Base-by-base conservation (phyloP, 2,113 vertebrate genomes). In the Campylomormyrus numenius region DNA sequence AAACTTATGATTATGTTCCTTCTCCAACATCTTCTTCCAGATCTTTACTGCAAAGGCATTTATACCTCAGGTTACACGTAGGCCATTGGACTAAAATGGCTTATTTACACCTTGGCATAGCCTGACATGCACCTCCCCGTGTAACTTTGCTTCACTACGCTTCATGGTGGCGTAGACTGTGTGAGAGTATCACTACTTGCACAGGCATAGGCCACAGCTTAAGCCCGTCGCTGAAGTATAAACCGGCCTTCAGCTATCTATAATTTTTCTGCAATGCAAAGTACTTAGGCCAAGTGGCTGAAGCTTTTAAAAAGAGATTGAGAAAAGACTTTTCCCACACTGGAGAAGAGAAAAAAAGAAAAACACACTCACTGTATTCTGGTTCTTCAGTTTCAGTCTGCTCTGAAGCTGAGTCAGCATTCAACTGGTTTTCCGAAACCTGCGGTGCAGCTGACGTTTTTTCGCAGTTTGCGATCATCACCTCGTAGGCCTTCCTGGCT, bases 401-500 rank as follows among this genome's bases (percentile, higher is more conserved):
- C 3, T 93, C 92, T 77, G 91, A 50, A 27, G 39, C 5, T 1
- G 85, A 87, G 86, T 94, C 93, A 21, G n/a, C 21, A 27, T 39
- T 39, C 1, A 70, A 66, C 74, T 89, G 83, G 62, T 93, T 90
- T 27, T 39, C 35, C n/a, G 84, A 74, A n/a, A 90, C 85, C 15
- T 3, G 91, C 21, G 45, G 89, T 66, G 95, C 94, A 88, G 89
- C 49, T 0, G 45, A 92, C 0, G 86, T 89, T 85, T 93, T 87
- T 17, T 97, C 96, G 86, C 95, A 31, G 17, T 95, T 96, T 19
- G 93, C 93, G 90, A 98, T 92, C 98, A 98, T 97, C 62, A 94
- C 96, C 91, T 96, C 97, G 91, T 99, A 99, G 0, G 96, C 96
- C 91, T 92, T 94, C 92, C 98, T 96, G 58, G 98, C 98, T 80